These are phyloP conservation scores for Temnothorax unifasciatus DNA, from an alignment of 2,888 invertebrate species.

Conservation along the genomic window DNA sequence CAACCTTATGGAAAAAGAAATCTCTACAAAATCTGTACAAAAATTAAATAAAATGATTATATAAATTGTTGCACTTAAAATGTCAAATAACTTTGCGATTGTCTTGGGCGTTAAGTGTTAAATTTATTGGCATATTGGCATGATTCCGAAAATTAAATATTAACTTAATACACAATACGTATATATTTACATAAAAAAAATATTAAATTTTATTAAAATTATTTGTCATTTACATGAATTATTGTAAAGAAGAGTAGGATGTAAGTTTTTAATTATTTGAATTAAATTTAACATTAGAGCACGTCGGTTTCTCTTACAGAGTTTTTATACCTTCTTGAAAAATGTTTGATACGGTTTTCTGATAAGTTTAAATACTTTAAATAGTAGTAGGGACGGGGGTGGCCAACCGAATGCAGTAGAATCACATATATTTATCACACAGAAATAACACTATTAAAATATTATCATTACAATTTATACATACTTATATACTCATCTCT, in stretches of 20 bases:
- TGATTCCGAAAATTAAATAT: not conserved
- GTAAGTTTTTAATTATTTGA: not conserved
- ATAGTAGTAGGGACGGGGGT: slow-evolving; percentile 18
- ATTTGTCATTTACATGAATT: not conserved
- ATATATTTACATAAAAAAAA: slow-evolving; percentile 2
- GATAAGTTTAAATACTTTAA: slow-evolving; percentile 18
- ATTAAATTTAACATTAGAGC: not conserved
- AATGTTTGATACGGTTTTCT: slow-evolving; percentile 31
- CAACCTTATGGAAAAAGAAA: not conserved
- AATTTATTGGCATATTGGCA: not conserved
- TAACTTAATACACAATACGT: not conserved
- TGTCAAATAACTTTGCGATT: slow-evolving; percentile 26
- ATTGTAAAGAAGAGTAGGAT: not conserved
- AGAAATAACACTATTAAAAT: slow-evolving; percentile 10
- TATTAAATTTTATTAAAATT: slow-evolving; percentile 9
- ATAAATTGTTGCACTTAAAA: not conserved
- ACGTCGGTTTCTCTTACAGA: slow-evolving; percentile 23
- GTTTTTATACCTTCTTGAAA: slow-evolving; percentile 23
- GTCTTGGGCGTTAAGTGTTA: not conserved
- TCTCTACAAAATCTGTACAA: not conserved
- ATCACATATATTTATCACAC: slow-evolving; percentile 26
- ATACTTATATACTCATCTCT: slow-evolving; percentile 39
- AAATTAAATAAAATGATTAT: slow-evolving; percentile 2
- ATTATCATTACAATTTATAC: slow-evolving; percentile 36
- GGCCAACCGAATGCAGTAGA: slow-evolving; percentile 38